Conservation (phyloP, 2,113 vertebrate genomes). For the Aramus guarauna region DNA sequence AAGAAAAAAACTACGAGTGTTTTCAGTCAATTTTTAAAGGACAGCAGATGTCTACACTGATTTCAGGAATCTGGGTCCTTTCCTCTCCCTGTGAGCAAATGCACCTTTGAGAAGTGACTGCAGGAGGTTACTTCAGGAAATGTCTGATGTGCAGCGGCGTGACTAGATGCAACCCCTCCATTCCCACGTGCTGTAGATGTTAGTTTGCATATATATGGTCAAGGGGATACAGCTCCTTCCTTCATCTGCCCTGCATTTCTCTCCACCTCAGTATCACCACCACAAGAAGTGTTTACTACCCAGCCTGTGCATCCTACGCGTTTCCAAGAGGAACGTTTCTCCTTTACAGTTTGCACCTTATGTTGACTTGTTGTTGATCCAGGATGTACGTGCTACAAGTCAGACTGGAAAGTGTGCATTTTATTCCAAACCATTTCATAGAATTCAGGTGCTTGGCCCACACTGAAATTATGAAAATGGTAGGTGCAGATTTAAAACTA, state of each 20-base stretch:
- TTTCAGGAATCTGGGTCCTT: not conserved
- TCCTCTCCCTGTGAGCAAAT: not conserved
- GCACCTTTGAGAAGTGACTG: not conserved
- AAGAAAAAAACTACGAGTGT: not conserved
- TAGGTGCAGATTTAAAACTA: not conserved
- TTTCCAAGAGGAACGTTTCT: not conserved
- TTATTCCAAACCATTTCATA: not conserved
- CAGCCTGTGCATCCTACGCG: rapidly evolving
- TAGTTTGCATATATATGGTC: not conserved
- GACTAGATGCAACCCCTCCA: not conserved
- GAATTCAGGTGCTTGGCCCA: not conserved
- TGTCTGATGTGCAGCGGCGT: not conserved
- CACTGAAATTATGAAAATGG: not conserved
- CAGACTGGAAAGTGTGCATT: not conserved
- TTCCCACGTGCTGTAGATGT: not conserved
- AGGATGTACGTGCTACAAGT: not conserved
- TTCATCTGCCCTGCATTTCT: not conserved
- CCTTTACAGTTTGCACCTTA: not conserved
- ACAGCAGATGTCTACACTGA: not conserved
- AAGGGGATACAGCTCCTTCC: not conserved
- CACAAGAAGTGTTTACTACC: not conserved
- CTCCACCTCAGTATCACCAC: not conserved
- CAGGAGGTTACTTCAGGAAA: not conserved
- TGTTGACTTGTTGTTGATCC: not conserved
- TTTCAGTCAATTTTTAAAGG: not conserved